Evolutionary conservation across 2,888 invertebrate species (phyloP), one percentile per base, ranked within the genome.

Genomic region (Stratiomys singularior): DNA sequence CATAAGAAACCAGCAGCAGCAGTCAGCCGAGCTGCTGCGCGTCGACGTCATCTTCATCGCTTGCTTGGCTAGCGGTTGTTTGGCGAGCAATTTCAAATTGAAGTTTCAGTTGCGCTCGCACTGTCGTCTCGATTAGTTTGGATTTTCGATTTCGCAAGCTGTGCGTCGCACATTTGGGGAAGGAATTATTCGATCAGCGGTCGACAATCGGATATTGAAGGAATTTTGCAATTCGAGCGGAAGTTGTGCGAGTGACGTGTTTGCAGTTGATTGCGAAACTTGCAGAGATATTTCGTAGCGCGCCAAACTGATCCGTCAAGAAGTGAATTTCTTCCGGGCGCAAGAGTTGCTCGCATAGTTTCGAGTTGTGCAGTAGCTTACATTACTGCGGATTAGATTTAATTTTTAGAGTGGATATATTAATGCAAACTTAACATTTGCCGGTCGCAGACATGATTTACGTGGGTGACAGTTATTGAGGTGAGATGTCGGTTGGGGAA

Each of bases 101-200:
- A 47, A 28, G 25, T 30, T 74, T 74, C 74, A 74, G 60, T 74
- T 60, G 74, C 58, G 30, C 44, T 74, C 74, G 58, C 37, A 74
- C 74, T 13, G 58, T 37, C 74, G 44, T 37, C 74, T 21, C 37
- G 60, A 13, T 15, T 15, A 60, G 74, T 74, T 60, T 30, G 71
- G 3, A 37, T 66, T 37, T 37, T 27, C 25, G 66, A 66, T 72
- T 72, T 52, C 71, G 52, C 71, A 72, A 72, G 30, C 13, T 28
- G 52, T 56, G 23, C 56, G n/a, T 27, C 4, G 18, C 15, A n/a
- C 15, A 15, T 13, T 18, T n/a, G n/a, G n/a, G 52, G 28, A 27
- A 56, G 15, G 27, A 15, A 52, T n/a, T 18, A 52, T 52, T 52
- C 52, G 15, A 18, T 52, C 15, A 52, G 52, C 9, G 37, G 37